phyloP scores from a whole-genome alignment of 2,797 vertebrate species.

The Anableps anableps region DNA sequence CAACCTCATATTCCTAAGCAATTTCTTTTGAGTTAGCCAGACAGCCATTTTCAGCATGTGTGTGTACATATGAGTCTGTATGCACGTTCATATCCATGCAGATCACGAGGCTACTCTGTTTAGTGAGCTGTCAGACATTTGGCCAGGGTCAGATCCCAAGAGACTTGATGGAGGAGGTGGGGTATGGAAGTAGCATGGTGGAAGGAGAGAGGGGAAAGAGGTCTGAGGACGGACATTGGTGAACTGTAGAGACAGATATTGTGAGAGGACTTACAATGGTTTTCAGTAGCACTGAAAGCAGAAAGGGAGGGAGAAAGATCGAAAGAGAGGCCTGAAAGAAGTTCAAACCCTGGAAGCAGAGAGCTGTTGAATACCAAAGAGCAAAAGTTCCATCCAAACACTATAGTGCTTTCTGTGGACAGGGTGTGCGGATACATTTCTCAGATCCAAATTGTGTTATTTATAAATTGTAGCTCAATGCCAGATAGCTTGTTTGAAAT shows the following conservation, averaged over 20 bases:
- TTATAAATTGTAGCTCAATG: neutral
- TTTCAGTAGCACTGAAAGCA: slow-evolving; percentile 38
- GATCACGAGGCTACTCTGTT: slow-evolving; percentile 70
- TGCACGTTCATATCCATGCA: slow-evolving; percentile 65
- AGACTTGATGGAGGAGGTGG: slow-evolving; percentile 26
- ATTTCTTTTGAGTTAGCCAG: slow-evolving; percentile 24
- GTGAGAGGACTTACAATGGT: slow-evolving; percentile 72
- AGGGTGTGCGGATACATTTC: slow-evolving; percentile 16
- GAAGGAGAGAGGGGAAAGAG: slow-evolving; percentile 33
- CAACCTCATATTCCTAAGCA: slow-evolving; percentile 23
- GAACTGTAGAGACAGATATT: slow-evolving; percentile 68
- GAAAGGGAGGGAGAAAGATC: slow-evolving; percentile 8
- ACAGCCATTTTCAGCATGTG: slow-evolving; percentile 24
- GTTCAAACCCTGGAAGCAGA: slow-evolving; percentile 41
- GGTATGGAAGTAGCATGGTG: slow-evolving; percentile 2
- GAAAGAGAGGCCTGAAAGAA: slow-evolving; percentile 31
- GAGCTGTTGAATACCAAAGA: slow-evolving; percentile 55
- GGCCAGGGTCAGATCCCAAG: slow-evolving; percentile 71
- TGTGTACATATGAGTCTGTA: slow-evolving; percentile 19
- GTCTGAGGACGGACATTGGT: slow-evolving; percentile 56
- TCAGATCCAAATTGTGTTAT: slow-evolving; percentile 39
- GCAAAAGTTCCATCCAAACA: slow-evolving; percentile 34
- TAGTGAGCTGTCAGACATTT: slow-evolving; percentile 74
- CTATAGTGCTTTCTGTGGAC: slow-evolving; percentile 11
- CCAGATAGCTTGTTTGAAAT: neutral